phyloP scores from a whole-genome alignment of 2,797 vertebrate genomes.

The Manis crassicaudata region DNA sequence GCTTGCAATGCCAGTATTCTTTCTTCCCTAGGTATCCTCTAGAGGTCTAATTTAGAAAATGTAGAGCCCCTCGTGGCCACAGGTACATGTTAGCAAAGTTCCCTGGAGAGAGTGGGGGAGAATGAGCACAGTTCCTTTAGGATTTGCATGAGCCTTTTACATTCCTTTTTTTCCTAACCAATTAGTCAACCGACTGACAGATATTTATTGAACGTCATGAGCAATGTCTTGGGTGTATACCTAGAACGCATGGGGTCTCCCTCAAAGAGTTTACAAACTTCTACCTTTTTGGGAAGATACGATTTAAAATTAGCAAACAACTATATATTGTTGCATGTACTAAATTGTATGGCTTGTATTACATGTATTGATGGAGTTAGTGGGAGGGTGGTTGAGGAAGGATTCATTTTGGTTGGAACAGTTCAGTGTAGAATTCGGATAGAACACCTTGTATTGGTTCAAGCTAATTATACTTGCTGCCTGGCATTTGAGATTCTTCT shows the following conservation, averaged over 20 bases:
- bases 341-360: not conserved
- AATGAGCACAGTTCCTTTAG: not conserved
- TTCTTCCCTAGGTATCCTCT: constrained; percentile 37
- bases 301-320: constrained; percentile 31
- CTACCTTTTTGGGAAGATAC: not conserved
- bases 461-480: constrained; percentile 26
- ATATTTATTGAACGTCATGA: constrained; percentile 10
- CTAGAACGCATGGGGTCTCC: not conserved
- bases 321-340: not conserved
- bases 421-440: not conserved
- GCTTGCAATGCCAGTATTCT: constrained; percentile 23
- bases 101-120: not conserved
- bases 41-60: constrained; percentile 61
- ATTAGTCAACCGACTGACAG: not conserved
- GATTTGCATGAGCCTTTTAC: constrained; percentile 9
- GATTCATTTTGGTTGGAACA: constrained; percentile 18
- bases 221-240: not conserved
- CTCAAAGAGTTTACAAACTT: constrained; percentile 34
- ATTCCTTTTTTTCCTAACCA: constrained; percentile 43
- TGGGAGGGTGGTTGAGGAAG: not conserved
- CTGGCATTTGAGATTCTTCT: not conserved
- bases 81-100: not conserved
- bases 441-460: not conserved
- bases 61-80: not conserved
- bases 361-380: not conserved